A percentile compares a stretch with the other conserved stretches of the same genome.
Conservation (phyloP, 2,888 invertebrate genomes). For the Drosophila nigricruria region DNA sequence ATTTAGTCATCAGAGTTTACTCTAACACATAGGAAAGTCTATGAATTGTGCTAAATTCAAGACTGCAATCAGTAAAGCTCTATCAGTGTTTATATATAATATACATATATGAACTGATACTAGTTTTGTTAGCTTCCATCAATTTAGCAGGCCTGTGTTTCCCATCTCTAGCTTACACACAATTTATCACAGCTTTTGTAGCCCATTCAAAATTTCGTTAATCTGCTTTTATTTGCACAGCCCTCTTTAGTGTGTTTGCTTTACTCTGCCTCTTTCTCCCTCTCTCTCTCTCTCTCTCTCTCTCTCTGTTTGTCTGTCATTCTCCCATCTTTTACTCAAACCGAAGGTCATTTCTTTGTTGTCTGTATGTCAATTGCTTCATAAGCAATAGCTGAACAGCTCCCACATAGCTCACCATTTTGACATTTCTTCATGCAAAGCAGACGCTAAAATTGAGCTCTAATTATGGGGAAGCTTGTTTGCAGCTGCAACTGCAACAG, state of each 20-base stretch:
- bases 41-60: no score
- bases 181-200: slow-evolving; percentile 4
- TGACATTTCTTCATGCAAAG: slow-evolving; percentile 7
- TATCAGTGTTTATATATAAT: no score
- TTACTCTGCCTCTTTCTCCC: not conserved
- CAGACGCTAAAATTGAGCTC: not conserved
- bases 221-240: slow-evolving; percentile 19
- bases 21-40: no score
- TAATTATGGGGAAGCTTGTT: slow-evolving; percentile 2
- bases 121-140: not conserved
- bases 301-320: not conserved
- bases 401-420: slow-evolving; percentile 46
- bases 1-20: no score
- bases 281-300: not conserved
- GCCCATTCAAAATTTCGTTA: not conserved
- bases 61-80: no score
- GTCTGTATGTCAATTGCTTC: slow-evolving; percentile 62
- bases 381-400: slow-evolving; percentile 48
- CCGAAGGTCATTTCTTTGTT: slow-evolving; percentile 55
- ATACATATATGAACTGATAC: no score
- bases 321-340: not conserved
- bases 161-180: not conserved
- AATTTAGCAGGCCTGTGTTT: not conserved
- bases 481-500: slow-evolving; percentile 15
- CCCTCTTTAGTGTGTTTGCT: slow-evolving; percentile 17